Conservation (phyloP, 1,140 invertebrate genomes). For the Xylocopa sonorina region DNA sequence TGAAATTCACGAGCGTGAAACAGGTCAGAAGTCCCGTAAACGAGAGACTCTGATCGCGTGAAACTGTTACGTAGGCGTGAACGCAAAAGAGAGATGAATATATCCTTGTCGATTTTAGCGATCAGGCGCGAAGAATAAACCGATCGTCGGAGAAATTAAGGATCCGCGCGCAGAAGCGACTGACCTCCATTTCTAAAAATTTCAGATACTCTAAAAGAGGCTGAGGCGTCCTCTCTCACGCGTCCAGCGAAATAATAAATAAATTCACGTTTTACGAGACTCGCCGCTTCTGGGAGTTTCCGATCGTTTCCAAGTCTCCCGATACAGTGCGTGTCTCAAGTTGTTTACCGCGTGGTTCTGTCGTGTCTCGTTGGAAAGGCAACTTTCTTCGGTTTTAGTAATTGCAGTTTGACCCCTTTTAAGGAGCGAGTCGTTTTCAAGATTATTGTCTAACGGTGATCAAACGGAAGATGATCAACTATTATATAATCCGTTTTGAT, state of each 20-base stretch:
- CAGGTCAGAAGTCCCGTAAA: background rate
- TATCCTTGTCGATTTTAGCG: conserved; percentile 7
- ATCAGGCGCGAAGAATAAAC: conserved; percentile 22
- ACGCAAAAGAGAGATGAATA: background rate
- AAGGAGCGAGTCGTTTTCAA: too few relatives aligned
- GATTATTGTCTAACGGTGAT: too few relatives aligned
- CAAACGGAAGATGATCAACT: too few relatives aligned
- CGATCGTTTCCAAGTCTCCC: background rate
- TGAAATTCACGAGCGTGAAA: conserved; percentile 10
- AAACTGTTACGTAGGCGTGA: background rate
- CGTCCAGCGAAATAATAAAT: conserved; percentile 17
- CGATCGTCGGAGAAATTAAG: background rate
- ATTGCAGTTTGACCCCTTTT: too few relatives aligned
- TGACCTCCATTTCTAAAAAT: conserved; percentile 28
- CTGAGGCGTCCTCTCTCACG: background rate
- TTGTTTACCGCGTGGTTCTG: background rate
- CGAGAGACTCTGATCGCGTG: background rate
- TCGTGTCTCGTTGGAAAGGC: background rate
- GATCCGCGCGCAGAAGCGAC: background rate
- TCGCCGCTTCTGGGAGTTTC: background rate
- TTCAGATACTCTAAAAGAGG: background rate
- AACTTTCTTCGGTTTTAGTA: background rate
- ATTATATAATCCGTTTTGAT: too few relatives aligned
- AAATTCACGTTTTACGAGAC: conserved; percentile 4
- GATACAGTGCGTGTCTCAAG: background rate